These are phyloP conservation scores for Erpornis zantholeuca DNA, from an alignment of 2,113 vertebrate genomes.

Conservation along the genomic window DNA sequence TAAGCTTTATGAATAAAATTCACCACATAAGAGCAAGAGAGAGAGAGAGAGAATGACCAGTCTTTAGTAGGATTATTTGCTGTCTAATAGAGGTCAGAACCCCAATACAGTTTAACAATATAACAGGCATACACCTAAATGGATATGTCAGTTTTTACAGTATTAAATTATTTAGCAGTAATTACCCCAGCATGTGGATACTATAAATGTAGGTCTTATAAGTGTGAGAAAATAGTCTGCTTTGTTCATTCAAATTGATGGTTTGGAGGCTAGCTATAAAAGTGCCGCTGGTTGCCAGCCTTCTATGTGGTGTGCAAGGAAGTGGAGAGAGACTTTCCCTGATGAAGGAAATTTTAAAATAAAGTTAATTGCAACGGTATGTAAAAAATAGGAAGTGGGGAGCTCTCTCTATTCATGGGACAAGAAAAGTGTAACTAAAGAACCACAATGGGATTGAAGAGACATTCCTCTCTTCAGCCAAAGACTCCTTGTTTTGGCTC, in stretches of 20 bases:
- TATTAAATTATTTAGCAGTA: conserved; percentile 78
- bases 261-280: conserved; percentile 50
- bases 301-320: neutral
- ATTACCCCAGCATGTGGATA: conserved; percentile 74
- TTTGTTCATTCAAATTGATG: conserved; percentile 71
- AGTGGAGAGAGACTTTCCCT: neutral
- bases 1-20: conserved; percentile 57
- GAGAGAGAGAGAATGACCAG: conserved; percentile 58
- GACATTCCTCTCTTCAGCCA: neutral
- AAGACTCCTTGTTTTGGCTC: neutral
- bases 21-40: neutral
- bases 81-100: conserved; percentile 74
- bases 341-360: neutral
- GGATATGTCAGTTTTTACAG: conserved; percentile 73
- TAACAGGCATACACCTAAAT: conserved; percentile 70
- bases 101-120: conserved; percentile 73
- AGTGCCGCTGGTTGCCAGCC: neutral
- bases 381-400: neutral
- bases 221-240: conserved; percentile 66
- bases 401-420: neutral
- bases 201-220: conserved; percentile 68
- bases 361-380: neutral
- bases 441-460: neutral
- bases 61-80: conserved; percentile 72
- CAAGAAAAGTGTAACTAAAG: neutral